Evolutionary conservation across 2,888 invertebrate species (phyloP), one percentile per base, ranked within the genome.

Genomic region (Automeris io): DNA sequence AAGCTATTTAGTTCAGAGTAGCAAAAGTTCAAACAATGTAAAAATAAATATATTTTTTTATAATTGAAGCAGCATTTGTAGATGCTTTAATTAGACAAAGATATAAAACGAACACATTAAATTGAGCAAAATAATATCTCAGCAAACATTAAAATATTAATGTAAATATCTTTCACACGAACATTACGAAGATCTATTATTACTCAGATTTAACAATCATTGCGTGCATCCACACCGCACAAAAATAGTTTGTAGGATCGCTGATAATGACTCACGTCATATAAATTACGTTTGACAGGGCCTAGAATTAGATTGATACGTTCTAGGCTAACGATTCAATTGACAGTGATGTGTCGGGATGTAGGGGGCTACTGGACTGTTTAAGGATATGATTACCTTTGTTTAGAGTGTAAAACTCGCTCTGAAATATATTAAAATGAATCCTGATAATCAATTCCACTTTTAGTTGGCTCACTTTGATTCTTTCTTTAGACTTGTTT

Each of bases 201-300:
- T 46, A 52, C 50, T 43, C 48, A 43, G 43, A 48, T 42, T 39
- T 38, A 13, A 13, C 16, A 29, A 21, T 16, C 9, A 13, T 13
- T 8, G 16, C 33, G 16, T 34, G 16, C 21, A 26, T 19, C 26
- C 19, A 18, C 19, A 19, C 9, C 4, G 19, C 11, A 19, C 33
- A 33, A 18, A 32, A 22, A 22, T 16, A 22, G 31, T 35, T 39
- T 29, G 18, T 35, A 34, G 25, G 31, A 37, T 37, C 24, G 37
- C 4, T 23, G 23, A 23, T 37, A 37, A 37, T 32, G 37, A 37
- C 16, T 52, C 47, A 52, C 48, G 50, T 41, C 53, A 51, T 49
- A 71, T 77, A 80, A 77, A 80, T 80, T 74, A 72, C 49, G 51
- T 75, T 67, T 78, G 81, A 79, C 81, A 81, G 73, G 65, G 64